Evolutionary conservation across 2,888 invertebrate species (phyloP), one percentile per base, ranked within the genome.

Genomic region (Sinelater perroti): DNA sequence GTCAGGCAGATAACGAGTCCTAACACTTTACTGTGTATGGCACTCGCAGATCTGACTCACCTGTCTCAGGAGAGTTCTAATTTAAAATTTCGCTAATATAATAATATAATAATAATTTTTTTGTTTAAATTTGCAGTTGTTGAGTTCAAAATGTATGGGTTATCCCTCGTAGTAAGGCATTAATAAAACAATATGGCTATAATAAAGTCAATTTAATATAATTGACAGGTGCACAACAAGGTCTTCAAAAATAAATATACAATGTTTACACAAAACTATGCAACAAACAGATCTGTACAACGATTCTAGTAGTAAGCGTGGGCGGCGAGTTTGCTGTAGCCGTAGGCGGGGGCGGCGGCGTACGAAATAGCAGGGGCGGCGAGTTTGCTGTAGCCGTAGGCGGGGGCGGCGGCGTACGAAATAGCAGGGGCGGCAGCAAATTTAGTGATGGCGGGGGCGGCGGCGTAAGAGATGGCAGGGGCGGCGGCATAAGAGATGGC

Each of bases 231-330:
- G 55, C 54, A 21, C 21, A 47, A 40, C 36, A 40, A 31, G 20
- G 47, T 31, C 30, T 40, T 47, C 10, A 55, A 51, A 50, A 56
- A 56, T 56, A 56, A 50, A 49, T 56, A 42, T 50, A 56, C 42
- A 56, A 35, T 24, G 49, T 51, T 20, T 44, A 50, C 26, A 56
- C 13, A 55, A 33, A 50, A 56, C 50, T 56, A 55, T n/a, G n/a
- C 40, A 55, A 55, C 53, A 54, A 53, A 53, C 17, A 17, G 6
- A 53, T 28, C 40, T 30, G 36, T 20, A 53, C 13, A 20, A 17
- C 17, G 13, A 6, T 33, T 11, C 35, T 36, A 45, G 24, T 45
- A 45, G 8, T 53, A 40, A 7, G 18, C 28, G 18, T 45, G 46
- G 24, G 21, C 11, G 4, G 26, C 44, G 2, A 16, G 14, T 26